Evolutionary conservation across 2,113 vertebrate genomes (phyloP).

Genomic region (Eublepharis macularius): DNA sequence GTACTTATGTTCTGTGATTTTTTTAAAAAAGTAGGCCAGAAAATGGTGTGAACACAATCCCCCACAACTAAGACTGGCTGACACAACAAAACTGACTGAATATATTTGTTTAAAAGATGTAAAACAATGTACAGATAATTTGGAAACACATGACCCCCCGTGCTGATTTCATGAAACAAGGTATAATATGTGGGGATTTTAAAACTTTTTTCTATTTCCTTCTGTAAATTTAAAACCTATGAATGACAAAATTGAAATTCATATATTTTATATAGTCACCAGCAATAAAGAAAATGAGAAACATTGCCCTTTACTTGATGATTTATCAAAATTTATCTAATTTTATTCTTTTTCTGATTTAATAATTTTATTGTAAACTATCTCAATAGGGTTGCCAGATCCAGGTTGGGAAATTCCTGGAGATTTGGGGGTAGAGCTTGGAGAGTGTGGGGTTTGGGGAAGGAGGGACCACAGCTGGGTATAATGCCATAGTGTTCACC

Average conservation of each 20-base stretch:
- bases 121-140: background rate
- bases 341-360: constrained; percentile 6
- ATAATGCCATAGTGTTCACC: too few species aligned
- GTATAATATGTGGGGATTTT: too few species aligned
- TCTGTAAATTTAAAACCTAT: background rate
- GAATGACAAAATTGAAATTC: background rate
- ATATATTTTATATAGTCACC: background rate
- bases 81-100: background rate
- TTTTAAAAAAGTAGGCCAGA: background rate
- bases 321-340: too few species aligned
- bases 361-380: background rate
- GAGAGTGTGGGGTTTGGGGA: too few species aligned
- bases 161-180: background rate
- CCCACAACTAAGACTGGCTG: background rate
- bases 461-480: too few species aligned
- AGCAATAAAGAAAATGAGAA: too few species aligned
- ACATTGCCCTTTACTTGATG: too few species aligned
- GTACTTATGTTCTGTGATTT: background rate
- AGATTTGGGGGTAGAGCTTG: too few species aligned
- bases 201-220: background rate
- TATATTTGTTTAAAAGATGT: background rate
- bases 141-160: background rate
- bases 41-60: background rate
- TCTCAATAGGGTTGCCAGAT: too few species aligned
- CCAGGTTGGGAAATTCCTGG: too few species aligned